These are phyloP conservation scores for Helicoverpa armigera DNA, from an alignment of 1,140 invertebrate genomes.

Conservation along the genomic window DNA sequence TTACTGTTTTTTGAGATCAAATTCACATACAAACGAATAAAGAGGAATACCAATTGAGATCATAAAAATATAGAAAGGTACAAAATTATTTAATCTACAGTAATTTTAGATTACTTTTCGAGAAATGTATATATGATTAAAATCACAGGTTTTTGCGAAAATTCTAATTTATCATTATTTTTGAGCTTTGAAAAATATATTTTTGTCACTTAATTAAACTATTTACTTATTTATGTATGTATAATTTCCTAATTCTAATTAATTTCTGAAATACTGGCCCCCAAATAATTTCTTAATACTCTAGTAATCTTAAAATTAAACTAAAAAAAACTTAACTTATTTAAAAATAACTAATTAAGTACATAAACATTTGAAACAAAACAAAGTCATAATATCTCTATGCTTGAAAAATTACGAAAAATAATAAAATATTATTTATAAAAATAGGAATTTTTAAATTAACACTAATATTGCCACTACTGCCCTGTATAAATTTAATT, in stretches of 20 bases:
- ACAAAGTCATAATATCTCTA: slow-evolving; percentile 60
- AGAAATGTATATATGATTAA: slow-evolving; percentile 14
- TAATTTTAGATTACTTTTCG: slow-evolving; percentile 1
- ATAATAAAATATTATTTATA: slow-evolving; percentile 44
- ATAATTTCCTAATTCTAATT: slow-evolving; percentile 54
- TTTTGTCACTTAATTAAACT: not conserved
- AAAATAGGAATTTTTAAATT: slow-evolving; percentile 59
- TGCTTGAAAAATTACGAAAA: slow-evolving; percentile 26
- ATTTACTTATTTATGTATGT: not conserved
- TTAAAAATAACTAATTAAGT: slow-evolving; percentile 34
- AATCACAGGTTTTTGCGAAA: slow-evolving; percentile 36
- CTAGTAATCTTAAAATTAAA: slow-evolving; percentile 12
- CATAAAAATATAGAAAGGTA: slow-evolving; percentile 49
- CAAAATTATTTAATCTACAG: slow-evolving; percentile 3
- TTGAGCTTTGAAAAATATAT: too few relatives aligned
- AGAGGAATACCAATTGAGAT: slow-evolving; percentile 77
- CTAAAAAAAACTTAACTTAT: not conserved
- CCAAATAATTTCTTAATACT: slow-evolving; percentile 51
- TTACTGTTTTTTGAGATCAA: slow-evolving; percentile 69
- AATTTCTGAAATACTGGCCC: slow-evolving; percentile 81
- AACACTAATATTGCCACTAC: slow-evolving; percentile 75
- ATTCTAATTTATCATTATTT: not conserved
- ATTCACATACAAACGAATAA: slow-evolving; percentile 56
- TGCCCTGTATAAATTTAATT: slow-evolving; percentile 68
- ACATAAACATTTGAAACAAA: slow-evolving; percentile 77